Base-by-base conservation (phyloP, 2,797 vertebrate genomes). In the Schizopygopsis pylzovi region DNA sequence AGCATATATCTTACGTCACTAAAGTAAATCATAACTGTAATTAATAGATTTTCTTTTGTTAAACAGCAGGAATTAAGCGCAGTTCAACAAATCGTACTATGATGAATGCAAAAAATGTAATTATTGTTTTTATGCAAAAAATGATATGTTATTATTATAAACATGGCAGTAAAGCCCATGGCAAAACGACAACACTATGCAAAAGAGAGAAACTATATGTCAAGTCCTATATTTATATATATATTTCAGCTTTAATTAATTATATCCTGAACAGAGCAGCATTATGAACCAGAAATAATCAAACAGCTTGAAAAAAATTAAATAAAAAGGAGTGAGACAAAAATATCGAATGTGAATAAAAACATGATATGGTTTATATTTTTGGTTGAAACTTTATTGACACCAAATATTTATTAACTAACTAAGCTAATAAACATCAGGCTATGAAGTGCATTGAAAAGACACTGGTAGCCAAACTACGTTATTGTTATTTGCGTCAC, bases 361-460 rank as follows among this genome's bases (percentile, higher is more conserved):
- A 37, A 18, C 56, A 22, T 12, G 28, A 52, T 8, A 7, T 63
- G 18, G 61, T 33, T 65, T 25, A 33, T 2, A 28, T 33, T 45
- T 67, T n/a, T 82, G 43, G n/a, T 49, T 47, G 28, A 83, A 67
- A 41, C 47, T 84, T 67, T 77, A 84, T 77, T 67, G 71, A 18
- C 7, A 12, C 1, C 15, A 39, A 37, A 47, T 49, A 18, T 49
- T 7, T 49, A 47, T 52, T 41, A 18, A 56, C 82, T 22, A 65
- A 37, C 33, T 8, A 41, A 54, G 33, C 33, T 25, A 25, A 61
- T 61, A 45, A 33, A 75, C 70, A 49, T 28, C 25, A 59, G 18
- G 41, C 25, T 70, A 61, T 28, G 18, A 45, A 22, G 54, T 20
- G 10, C 70, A 82, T n/a, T 56, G 52, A 61, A 12, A 75, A 37